These are phyloP conservation scores for Camelus bactrianus DNA, from an alignment of 2,113 vertebrate species.

Conservation along the genomic window DNA sequence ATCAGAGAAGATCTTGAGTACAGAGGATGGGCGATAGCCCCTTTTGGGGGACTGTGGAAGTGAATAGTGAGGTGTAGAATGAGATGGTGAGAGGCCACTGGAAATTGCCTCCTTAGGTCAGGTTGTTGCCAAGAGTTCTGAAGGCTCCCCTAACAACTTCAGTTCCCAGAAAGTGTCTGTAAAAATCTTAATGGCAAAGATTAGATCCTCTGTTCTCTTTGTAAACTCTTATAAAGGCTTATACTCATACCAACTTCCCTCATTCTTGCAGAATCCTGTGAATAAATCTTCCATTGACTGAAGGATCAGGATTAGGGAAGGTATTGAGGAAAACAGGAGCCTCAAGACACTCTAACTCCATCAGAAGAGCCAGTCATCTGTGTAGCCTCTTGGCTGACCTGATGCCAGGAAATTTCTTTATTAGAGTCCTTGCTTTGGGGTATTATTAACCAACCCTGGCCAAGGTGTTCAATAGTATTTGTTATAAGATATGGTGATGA, in stretches of 20 bases:
- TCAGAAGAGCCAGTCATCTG: conserved; percentile 15
- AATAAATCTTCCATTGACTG: conserved; percentile 20
- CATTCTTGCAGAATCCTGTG: conserved; percentile 13
- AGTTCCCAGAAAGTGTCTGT: background rate
- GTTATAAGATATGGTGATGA: conserved; percentile 13
- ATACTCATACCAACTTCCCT: background rate
- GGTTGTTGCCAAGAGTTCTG: background rate
- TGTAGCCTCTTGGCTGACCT: background rate
- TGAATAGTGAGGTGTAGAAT: background rate
- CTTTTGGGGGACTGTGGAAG: background rate
- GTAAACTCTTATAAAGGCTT: background rate
- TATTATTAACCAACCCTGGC: conserved; percentile 25
- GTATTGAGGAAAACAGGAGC: conserved; percentile 11
- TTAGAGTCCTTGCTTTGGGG: conserved; percentile 3
- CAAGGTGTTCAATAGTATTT: background rate
- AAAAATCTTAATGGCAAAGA: background rate
- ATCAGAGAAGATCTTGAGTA: conserved; percentile 10
- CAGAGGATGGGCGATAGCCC: background rate
- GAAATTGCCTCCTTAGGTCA: background rate
- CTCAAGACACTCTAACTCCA: background rate
- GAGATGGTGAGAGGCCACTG: background rate
- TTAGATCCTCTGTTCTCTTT: background rate
- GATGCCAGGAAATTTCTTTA: conserved; percentile 19
- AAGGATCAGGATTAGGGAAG: conserved; percentile 1
- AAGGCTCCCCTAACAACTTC: background rate